phyloP scores from a whole-genome alignment of 2,797 vertebrate genomes.

The Morelia viridis region DNA sequence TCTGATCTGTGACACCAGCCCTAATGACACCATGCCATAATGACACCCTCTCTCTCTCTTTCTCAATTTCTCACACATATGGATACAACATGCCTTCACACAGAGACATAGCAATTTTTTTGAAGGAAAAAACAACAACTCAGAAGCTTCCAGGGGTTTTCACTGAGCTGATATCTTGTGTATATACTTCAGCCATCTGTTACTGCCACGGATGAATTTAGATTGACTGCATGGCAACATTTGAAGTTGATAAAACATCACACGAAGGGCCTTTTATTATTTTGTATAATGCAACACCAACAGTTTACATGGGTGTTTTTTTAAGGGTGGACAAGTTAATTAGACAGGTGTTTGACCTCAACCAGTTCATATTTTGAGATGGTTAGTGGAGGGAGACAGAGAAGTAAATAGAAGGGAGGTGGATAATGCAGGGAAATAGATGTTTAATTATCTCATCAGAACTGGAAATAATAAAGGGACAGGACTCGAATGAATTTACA shows the following conservation, averaged over 20 bases:
- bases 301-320: background rate
- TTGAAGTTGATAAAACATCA: constrained; percentile 38
- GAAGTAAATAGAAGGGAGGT: background rate
- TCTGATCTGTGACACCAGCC: background rate
- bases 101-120: background rate
- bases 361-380: background rate
- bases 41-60: background rate
- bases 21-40: background rate
- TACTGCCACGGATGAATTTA: constrained; percentile 37
- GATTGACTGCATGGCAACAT: constrained; percentile 46
- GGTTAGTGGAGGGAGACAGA: background rate
- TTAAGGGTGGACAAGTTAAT: background rate
- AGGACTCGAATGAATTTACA: constrained; percentile 62
- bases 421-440: background rate
- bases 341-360: background rate
- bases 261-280: constrained; percentile 13
- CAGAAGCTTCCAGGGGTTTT: constrained; percentile 31
- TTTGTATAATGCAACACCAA: background rate
- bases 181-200: constrained; percentile 32
- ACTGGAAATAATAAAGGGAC: constrained; percentile 62
- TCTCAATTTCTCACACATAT: background rate
- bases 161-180: constrained; percentile 29
- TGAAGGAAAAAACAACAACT: background rate
- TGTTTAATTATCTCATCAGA: constrained; percentile 55
- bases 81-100: too few relatives aligned